These are phyloP conservation scores for Platycnemis pennipes DNA, from an alignment of 2,888 invertebrate species.

Conservation along the genomic window DNA sequence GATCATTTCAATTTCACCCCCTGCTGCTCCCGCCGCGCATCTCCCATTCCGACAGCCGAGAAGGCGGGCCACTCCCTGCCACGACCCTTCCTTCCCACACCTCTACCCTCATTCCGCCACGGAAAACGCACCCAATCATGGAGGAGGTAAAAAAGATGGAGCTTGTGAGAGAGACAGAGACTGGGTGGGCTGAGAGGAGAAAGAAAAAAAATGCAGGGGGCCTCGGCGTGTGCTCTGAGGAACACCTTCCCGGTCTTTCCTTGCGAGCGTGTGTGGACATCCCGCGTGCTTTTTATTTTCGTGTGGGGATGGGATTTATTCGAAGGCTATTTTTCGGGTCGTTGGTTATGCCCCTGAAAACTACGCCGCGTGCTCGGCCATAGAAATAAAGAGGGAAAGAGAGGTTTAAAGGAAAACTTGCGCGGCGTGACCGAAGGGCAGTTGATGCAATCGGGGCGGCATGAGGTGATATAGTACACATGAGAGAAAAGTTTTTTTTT, in stretches of 20 bases:
- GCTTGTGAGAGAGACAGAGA: not conserved
- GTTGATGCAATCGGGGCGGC: not conserved
- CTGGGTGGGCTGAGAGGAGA: not conserved
- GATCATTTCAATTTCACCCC: slow-evolving; percentile 59
- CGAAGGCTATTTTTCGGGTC: slow-evolving; percentile 8
- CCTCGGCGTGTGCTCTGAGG: not conserved
- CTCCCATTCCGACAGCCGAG: slow-evolving; percentile 15
- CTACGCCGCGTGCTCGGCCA: not conserved
- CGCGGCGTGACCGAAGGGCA: not conserved
- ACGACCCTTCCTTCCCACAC: not conserved
- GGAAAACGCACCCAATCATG: slow-evolving; percentile 38
- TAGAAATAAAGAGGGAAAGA: not conserved
- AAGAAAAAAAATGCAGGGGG: not conserved
- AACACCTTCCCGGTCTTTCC: not conserved
- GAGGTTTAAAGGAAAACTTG: not conserved
- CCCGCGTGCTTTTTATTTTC: not conserved
- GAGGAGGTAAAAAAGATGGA: not conserved
- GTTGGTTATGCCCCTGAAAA: not conserved
- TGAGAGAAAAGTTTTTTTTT: not conserved
- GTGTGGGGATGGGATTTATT: not conserved
- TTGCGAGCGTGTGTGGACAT: not conserved
- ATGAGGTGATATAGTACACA: not conserved
- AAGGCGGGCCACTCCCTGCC: slow-evolving; percentile 19
- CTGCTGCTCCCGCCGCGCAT: slow-evolving; percentile 43
- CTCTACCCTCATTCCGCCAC: not conserved